These are phyloP conservation scores for Craniophora ligustri DNA, from an alignment of 2,888 invertebrate species.

Conservation along the genomic window DNA sequence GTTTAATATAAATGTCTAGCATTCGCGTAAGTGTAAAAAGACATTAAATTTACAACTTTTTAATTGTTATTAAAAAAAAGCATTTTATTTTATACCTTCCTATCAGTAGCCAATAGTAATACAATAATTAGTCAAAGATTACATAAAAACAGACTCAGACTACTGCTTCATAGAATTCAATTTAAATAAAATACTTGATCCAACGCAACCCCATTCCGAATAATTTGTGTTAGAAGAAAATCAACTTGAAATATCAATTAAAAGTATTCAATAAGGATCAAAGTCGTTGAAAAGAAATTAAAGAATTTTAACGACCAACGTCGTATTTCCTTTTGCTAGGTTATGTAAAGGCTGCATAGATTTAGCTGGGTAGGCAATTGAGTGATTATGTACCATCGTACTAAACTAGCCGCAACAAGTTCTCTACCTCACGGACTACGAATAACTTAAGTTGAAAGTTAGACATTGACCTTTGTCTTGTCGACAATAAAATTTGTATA, in stretches of 20 bases:
- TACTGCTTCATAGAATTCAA: background rate
- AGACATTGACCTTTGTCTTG: background rate
- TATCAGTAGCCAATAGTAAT: background rate
- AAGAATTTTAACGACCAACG: conserved; percentile 17
- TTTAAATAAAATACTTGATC: background rate
- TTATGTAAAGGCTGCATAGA: conserved; percentile 35
- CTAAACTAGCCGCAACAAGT: background rate
- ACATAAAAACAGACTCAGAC: background rate
- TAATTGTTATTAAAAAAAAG: too few species aligned
- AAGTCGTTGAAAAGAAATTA: conserved; percentile 21
- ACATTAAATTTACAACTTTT: too few species aligned
- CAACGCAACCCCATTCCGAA: background rate
- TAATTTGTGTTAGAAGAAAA: background rate
- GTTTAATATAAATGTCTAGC: too few species aligned
- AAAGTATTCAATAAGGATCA: conserved; percentile 8
- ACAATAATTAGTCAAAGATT: background rate
- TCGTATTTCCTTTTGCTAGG: conserved; percentile 2
- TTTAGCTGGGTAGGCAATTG: background rate
- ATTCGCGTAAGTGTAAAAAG: too few species aligned
- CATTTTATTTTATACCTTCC: background rate
- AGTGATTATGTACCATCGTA: background rate
- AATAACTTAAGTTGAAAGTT: background rate
- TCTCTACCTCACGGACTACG: too few species aligned
- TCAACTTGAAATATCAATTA: conserved; percentile 1
- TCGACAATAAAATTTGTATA: too few species aligned